phyloP scores from a whole-genome alignment of 37 sponge, comb jelly and placozoan species.

The Diacarnus erythraeanus region DNA sequence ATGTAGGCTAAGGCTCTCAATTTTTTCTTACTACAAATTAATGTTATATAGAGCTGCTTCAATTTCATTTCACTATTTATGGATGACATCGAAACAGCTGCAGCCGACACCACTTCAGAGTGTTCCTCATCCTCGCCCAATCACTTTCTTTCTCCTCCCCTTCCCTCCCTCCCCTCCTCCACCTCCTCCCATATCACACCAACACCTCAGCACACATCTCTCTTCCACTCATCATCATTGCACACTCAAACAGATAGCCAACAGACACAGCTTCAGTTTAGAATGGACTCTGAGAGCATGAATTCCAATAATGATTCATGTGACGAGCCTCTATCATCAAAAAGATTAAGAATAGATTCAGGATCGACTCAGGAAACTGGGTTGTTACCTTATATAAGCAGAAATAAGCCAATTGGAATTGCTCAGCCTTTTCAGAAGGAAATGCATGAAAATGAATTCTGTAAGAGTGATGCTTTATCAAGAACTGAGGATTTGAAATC shows the following conservation, averaged over 20 bases:
- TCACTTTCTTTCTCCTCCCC: neutral
- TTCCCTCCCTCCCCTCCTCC: neutral
- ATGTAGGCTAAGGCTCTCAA: no score
- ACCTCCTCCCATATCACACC: neutral
- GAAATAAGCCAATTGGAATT: constrained; percentile 46
- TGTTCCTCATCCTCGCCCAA: neutral
- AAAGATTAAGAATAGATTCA: neutral
- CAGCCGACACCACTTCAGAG: constrained; percentile 49
- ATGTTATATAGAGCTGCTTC: no score
- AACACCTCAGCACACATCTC: neutral
- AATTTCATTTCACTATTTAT: no score
- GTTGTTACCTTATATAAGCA: neutral
- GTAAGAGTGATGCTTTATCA: neutral
- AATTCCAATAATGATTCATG: neutral
- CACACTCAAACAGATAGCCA: no score
- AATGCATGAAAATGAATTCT: neutral
- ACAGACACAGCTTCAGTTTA: no score
- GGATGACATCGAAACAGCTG: constrained; percentile 36
- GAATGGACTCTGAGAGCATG: neutral
- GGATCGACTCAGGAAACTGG: neutral
- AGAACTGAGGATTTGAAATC: no score
- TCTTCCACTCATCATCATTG: no score
- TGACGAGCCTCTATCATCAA: neutral
- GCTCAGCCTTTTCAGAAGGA: constrained; percentile 39
- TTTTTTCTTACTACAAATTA: no score